These are phyloP conservation scores for Progne subis DNA, from an alignment of 2,113 vertebrate genomes.

Conservation along the genomic window DNA sequence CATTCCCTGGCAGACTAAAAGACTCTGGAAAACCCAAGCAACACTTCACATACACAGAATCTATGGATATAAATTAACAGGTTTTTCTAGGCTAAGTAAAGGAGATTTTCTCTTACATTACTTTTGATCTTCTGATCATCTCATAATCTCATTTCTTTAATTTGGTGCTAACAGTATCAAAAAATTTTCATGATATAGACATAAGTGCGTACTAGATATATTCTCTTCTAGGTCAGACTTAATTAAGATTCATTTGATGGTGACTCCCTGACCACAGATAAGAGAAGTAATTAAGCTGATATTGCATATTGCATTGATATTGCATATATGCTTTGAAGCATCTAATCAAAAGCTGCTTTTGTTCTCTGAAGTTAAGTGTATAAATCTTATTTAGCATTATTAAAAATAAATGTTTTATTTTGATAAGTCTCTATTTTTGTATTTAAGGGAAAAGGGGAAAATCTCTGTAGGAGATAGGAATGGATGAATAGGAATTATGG, in stretches of 20 bases:
- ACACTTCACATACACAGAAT: not conserved
- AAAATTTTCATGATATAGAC: not conserved
- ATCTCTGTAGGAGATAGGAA: not conserved
- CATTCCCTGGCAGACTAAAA: not conserved
- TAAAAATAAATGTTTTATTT: conserved; percentile 44
- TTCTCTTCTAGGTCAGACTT: not conserved
- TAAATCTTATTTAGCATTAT: conserved; percentile 18
- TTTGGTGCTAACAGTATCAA: not conserved
- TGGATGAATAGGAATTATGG: not conserved
- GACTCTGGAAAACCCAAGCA: not conserved
- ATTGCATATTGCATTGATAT: not conserved
- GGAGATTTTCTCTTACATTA: not conserved
- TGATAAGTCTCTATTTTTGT: not conserved
- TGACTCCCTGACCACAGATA: not conserved
- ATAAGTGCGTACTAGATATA: not conserved
- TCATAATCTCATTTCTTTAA: not conserved
- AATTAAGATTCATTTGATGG: not conserved
- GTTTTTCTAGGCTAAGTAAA: not conserved
- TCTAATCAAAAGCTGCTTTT: not conserved
- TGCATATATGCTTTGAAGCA: not conserved
- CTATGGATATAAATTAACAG: not conserved
- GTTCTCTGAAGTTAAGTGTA: not conserved
- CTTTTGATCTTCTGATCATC: not conserved
- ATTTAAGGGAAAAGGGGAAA: not conserved
- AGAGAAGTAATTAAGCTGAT: not conserved